Conservation (phyloP, 2,888 invertebrate genomes). For the Oeneis ivallda region DNA sequence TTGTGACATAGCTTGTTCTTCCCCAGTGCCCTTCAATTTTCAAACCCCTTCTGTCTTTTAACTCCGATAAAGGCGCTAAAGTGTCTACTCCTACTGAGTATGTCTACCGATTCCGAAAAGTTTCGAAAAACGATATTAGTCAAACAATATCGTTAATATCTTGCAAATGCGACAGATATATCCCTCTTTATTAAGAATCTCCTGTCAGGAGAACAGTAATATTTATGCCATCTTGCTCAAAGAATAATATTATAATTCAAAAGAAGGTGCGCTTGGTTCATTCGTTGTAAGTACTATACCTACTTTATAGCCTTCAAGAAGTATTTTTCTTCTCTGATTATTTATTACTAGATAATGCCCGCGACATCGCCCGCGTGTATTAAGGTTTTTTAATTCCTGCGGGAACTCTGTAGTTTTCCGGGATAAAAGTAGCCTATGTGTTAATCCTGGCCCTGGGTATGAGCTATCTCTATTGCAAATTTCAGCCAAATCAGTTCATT, state of each 20-base stretch:
- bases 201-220: slow-evolving; percentile 39
- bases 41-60: background rate
- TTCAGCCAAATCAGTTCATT: too few species aligned
- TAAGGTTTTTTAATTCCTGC: too few species aligned
- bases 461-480: too few species aligned
- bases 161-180: slow-evolving; percentile 35
- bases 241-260: slow-evolving; percentile 34
- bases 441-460: too few species aligned
- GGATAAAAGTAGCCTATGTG: too few species aligned
- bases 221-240: slow-evolving; percentile 34
- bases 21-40: too few species aligned
- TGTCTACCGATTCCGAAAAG: slow-evolving; percentile 18
- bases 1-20: too few species aligned
- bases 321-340: background rate
- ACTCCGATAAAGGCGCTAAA: too few species aligned
- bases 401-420: too few species aligned
- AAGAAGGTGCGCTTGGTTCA: slow-evolving; percentile 17
- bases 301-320: background rate
- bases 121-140: slow-evolving; percentile 36
- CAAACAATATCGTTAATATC: slow-evolving; percentile 42
- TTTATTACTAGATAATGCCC: too few species aligned
- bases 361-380: too few species aligned
- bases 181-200: slow-evolving; percentile 41
- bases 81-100: slow-evolving; percentile 1
- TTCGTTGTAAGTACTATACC: slow-evolving; percentile 5